Evolutionary conservation across 2,797 vertebrate genomes (phyloP), one percentile per base, ranked within the genome.

Genomic region (Brachyalestes nurse): DNA sequence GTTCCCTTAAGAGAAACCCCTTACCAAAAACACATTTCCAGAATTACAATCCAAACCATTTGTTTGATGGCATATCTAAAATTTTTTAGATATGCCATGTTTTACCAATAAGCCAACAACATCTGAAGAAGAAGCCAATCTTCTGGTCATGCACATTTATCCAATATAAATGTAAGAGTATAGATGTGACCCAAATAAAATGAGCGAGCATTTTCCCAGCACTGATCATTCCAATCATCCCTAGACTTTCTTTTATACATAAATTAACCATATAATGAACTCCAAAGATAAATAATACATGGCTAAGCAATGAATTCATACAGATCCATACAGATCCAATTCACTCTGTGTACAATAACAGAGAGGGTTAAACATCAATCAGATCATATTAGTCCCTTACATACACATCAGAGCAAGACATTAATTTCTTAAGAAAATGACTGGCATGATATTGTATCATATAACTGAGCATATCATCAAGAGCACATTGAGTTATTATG

Each of bases 351-450:
- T 51, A 86, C 89, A 85, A 83, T 72, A 77, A 90, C 89, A 79
- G 89, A 93, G 86, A 77, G 91, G 92, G 91, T 93, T 94, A 93
- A 94, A 91, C 91, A 91, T 93, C 93, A 93, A 93, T 94, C 92
- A 92, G 86, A 91, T 77, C 88, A 76, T 83, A 92, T 91, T 87
- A 89, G 91, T 86, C 72, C 49, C 86, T 81, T 79, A 82, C 74
- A 82, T 64, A 74, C 42, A 90, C 90, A 91, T 93, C 89, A 92
- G 82, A 91, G 81, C 84, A 88, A 92, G 88, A 92, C 91, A 91
- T 92, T 92, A 85, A 93, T 92, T 88, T 87, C 83, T 90, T 75
- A 70, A 74, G 49, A 76, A 55, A 58, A 82, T 82, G 82, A 83
- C 88, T 87, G 87, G 90, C 91, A 90, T 87, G 89, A 86, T 88